Percentiles rank a stretch among this genome's conserved stretches.
Evolutionary conservation across 2,888 invertebrate genomes (phyloP).

Genomic region (Leucophora obtusa): DNA sequence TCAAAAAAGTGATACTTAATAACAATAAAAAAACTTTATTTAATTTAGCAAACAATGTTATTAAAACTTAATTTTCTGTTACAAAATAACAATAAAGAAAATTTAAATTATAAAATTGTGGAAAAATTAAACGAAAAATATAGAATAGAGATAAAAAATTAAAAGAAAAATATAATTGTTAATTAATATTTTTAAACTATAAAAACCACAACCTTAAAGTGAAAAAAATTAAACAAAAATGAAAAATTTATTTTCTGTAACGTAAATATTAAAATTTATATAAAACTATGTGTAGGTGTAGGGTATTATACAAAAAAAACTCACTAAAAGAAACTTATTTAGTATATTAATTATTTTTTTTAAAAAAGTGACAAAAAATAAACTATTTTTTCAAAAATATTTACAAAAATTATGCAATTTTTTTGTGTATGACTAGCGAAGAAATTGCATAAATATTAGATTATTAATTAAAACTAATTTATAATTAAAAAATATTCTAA

Average conservation of each 20-base stretch:
- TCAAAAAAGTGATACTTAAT: too few species aligned
- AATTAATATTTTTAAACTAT: constrained; percentile 62
- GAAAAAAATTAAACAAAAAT: constrained; percentile 65
- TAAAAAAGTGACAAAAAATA: constrained; percentile 12
- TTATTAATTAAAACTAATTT: constrained; percentile 10
- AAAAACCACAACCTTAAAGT: constrained; percentile 76
- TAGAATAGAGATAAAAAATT: constrained; percentile 36
- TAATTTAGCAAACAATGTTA: too few species aligned
- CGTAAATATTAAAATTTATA: constrained; percentile 40
- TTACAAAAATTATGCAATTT: constrained; percentile 60
- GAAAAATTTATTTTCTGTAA: constrained; percentile 38
- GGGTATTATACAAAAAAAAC: constrained; percentile 44
- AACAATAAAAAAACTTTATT: too few species aligned
- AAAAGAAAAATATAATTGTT: constrained; percentile 46
- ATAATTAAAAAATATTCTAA: constrained; percentile 1
- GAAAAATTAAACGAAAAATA: neutral
- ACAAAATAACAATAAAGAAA: too few species aligned
- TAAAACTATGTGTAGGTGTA: constrained; percentile 23
- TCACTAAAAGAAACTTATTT: constrained; percentile 37
- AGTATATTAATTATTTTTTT: constrained; percentile 21
- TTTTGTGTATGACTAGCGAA: constrained; percentile 63
- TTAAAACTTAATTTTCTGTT: too few species aligned
- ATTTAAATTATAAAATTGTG: neutral
- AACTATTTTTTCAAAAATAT: constrained; percentile 51
- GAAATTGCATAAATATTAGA: constrained; percentile 56